Percentiles rank a stretch among this genome's conserved stretches.
These are phyloP conservation scores for Habropoda laboriosa DNA, from an alignment of 1,140 invertebrate genomes.

Conservation along the genomic window DNA sequence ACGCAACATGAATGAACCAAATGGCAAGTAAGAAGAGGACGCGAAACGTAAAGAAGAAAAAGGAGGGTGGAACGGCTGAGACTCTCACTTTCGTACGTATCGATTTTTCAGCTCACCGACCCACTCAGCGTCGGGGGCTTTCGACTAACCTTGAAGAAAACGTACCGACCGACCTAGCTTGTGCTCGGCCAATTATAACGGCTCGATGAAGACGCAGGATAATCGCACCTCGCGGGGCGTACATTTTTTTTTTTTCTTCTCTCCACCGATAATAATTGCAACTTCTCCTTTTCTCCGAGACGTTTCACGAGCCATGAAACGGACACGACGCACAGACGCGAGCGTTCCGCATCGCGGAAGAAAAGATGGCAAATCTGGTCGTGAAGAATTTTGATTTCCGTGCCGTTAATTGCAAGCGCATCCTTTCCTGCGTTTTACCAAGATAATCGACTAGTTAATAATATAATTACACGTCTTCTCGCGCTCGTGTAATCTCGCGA, in stretches of 20 bases:
- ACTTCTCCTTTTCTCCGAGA: background rate
- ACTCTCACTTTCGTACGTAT: constrained; percentile 76
- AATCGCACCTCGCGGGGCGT: background rate
- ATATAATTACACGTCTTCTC: background rate
- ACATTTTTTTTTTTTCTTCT: too few relatives aligned
- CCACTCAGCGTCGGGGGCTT: constrained; percentile 64
- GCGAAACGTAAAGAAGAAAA: constrained; percentile 61
- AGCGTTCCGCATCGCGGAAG: background rate
- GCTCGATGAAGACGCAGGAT: constrained; percentile 1
- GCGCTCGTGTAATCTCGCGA: background rate
- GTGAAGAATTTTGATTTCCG: background rate
- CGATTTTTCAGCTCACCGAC: constrained; percentile 73
- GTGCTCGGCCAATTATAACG: constrained; percentile 28
- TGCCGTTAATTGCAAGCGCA: background rate
- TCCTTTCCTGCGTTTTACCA: background rate
- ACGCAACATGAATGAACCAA: constrained; percentile 66
- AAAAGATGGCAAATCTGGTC: too few relatives aligned
- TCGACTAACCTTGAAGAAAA: constrained; percentile 65
- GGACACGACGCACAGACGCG: background rate
- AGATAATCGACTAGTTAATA: background rate
- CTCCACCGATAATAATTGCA: background rate
- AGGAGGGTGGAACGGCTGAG: constrained; percentile 66
- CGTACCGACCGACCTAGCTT: constrained; percentile 47
- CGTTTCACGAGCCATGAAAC: background rate
- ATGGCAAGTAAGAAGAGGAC: constrained; percentile 66